Evolutionary conservation across 1,140 invertebrate genomes (phyloP), one percentile per base, ranked within the genome.

Genomic region (Bombus confusus): DNA sequence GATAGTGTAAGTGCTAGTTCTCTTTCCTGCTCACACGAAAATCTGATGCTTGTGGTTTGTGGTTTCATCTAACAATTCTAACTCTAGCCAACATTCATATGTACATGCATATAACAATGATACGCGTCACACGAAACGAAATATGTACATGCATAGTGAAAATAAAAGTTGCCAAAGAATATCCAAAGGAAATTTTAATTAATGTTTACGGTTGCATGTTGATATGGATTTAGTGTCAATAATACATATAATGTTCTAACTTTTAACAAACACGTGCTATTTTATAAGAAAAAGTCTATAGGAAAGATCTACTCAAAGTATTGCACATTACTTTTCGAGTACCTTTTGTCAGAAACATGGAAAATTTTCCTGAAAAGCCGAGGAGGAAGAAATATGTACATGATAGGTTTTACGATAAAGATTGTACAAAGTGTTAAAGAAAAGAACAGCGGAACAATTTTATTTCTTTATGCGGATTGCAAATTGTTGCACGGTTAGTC

Each of bases 1-100:
- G 80, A 89, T 86, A 90, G 86, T 90, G 85, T 22, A 52, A 52
- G 47, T 52, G 18, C 76, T 78, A 73, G 80, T 89, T 77, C 43
- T 64, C 86, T 75, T 85, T 87, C 87, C 80, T 64, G 28, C 34
- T 64, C 37, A n/a, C 43, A 59, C 59, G 73, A 47, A 85, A 87
- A 73, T 41, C 8, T 28, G 62, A 22, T n/a, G 71, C 34, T 31
- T 31, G 18, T 10, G 18, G 13, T 59, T 31, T 31, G 31, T 22
- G 18, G 25, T 59, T 52, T 59, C 52, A 47, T 76, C 10, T 28
- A 71, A 39, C 12, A 22, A 22, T 52, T 52, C 5, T 22, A 52
- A 22, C 47, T 22, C 18, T 52, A 52, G 1, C 18, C 47, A 52
- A 18, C 18, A 22, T 52, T 8, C 18, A 22, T 52, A 22, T 52